A percentile compares a stretch with the other conserved stretches of the same genome.
Conservation (phyloP, 1,140 invertebrate genomes). For the Cryptotermes secundus region DNA sequence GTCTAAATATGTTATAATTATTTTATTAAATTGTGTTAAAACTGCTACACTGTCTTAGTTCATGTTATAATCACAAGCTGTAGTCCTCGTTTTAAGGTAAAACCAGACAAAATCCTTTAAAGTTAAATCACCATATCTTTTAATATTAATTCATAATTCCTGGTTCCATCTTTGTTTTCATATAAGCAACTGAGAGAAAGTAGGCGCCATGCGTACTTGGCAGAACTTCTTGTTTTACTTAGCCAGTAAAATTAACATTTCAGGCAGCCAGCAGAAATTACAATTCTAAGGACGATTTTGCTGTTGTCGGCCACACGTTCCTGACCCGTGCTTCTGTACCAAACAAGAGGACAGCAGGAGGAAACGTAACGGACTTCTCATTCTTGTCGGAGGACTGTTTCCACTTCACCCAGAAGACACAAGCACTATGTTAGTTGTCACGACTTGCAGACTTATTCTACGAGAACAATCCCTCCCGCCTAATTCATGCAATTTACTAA, state of each 20-base stretch:
- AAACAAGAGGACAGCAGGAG: constrained; percentile 39
- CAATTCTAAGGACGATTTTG: constrained; percentile 57
- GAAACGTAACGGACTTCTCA: constrained; percentile 56
- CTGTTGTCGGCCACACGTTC: constrained; percentile 67
- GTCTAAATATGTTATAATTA: no score
- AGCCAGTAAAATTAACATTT: neutral
- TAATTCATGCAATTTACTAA: no score
- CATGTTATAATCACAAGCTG: no score
- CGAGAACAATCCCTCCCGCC: no score
- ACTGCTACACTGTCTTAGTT: no score
- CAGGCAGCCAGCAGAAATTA: neutral
- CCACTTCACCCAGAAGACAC: constrained; percentile 72
- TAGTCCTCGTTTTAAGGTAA: no score
- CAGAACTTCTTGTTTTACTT: neutral
- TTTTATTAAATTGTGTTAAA: no score
- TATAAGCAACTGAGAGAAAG: neutral
- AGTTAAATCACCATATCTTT: no score
- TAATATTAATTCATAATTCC: no score
- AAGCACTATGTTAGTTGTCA: constrained; percentile 56
- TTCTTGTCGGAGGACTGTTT: constrained; percentile 76
- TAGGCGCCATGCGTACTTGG: neutral
- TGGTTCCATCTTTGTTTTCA: no score
- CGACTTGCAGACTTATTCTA: no score
- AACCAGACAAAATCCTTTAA: no score
- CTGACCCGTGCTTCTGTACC: constrained; percentile 59